Evolutionary conservation across 2,797 vertebrate genomes (phyloP).

Genomic region (Melopsittacus undulatus): DNA sequence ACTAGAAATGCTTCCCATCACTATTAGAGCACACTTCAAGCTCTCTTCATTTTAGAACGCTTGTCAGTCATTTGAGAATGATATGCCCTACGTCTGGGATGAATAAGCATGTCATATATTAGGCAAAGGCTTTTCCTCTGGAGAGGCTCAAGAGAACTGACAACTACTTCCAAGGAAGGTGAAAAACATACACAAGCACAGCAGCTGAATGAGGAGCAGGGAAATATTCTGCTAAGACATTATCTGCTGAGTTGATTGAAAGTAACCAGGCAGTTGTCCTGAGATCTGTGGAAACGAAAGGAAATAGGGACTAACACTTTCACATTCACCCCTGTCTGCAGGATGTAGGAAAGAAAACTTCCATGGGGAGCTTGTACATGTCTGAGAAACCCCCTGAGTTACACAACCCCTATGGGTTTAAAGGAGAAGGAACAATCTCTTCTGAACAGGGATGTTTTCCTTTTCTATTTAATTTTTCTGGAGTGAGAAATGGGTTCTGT

Average conservation of each 20-base stretch:
- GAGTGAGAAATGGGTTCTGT: neutral
- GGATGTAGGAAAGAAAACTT: neutral
- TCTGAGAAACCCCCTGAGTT: neutral
- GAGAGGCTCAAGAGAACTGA: slow-evolving; percentile 54
- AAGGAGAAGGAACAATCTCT: neutral
- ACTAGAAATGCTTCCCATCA: slow-evolving; percentile 82
- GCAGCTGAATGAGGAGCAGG: neutral
- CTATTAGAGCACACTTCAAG: slow-evolving; percentile 76
- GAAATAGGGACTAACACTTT: neutral
- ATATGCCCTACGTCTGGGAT: slow-evolving; percentile 76
- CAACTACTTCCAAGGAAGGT: slow-evolving; percentile 61
- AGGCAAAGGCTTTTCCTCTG: slow-evolving; percentile 73
- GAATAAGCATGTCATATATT: slow-evolving; percentile 83
- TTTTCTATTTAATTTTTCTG: neutral
- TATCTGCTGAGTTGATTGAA: neutral
- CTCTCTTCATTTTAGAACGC: slow-evolving; percentile 82
- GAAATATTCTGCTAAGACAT: neutral
- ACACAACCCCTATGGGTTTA: neutral
- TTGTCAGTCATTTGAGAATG: slow-evolving; percentile 86
- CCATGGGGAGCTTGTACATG: neutral
- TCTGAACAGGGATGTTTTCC: neutral
- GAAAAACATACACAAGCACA: slow-evolving; percentile 39
- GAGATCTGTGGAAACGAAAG: neutral
- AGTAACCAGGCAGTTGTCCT: neutral
- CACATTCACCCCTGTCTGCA: neutral